Percentiles rank a stretch among this genome's conserved stretches.
phyloP scores from a whole-genome alignment of 2,888 invertebrate genomes.

The Acrocera orbiculus region DNA sequence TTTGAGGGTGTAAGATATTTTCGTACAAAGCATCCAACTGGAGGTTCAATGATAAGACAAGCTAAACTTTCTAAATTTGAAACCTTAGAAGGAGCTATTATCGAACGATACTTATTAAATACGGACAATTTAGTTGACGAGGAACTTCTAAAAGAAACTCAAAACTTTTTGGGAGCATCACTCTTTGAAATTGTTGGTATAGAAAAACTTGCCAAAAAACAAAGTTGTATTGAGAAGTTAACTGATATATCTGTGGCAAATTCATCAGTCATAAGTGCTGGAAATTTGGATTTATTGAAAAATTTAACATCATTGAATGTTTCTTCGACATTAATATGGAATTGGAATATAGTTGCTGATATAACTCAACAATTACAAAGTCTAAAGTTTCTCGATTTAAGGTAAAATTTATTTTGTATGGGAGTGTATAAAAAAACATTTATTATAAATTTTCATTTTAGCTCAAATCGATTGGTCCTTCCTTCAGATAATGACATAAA shows the following conservation, averaged over 20 bases:
- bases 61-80: constrained; percentile 59
- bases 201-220: constrained; percentile 55
- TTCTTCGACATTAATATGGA: constrained; percentile 27
- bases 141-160: constrained; percentile 30
- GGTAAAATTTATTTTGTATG: constrained; percentile 14
- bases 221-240: constrained; percentile 31
- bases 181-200: constrained; percentile 82
- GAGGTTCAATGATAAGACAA: constrained; percentile 77
- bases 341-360: constrained; percentile 28
- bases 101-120: constrained; percentile 39
- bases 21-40: constrained; percentile 50
- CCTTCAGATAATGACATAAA: constrained; percentile 38
- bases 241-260: constrained; percentile 24
- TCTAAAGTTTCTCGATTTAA: constrained; percentile 23
- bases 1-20: constrained; percentile 72
- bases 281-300: constrained; percentile 38
- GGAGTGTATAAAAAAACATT: background rate
- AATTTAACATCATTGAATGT: constrained; percentile 24
- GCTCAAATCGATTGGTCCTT: constrained; percentile 57
- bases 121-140: constrained; percentile 38
- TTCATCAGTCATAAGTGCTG: constrained; percentile 42
- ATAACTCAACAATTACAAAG: constrained; percentile 27
- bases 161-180: constrained; percentile 59
- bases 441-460: constrained; percentile 29
- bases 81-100: constrained; percentile 57